Percentiles rank a stretch among this genome's conserved stretches.
Evolutionary conservation across 2,797 vertebrate genomes (phyloP).

Genomic region (Sphaeramia orbicularis): DNA sequence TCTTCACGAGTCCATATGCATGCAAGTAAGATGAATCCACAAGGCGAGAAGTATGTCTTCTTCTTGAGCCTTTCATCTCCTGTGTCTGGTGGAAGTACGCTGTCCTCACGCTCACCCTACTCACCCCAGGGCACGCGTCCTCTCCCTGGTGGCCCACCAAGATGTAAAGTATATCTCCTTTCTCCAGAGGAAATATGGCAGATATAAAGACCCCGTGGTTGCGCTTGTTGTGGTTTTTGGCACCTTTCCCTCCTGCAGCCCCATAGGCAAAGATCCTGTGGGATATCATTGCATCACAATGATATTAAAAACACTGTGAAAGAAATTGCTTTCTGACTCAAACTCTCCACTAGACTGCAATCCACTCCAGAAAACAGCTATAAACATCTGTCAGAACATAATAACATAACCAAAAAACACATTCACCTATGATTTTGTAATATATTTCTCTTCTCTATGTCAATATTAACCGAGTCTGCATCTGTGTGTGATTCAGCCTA

Average conservation of each 20-base stretch:
- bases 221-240: slow-evolving; percentile 92
- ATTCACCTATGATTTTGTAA: slow-evolving; percentile 9
- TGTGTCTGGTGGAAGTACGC: neutral
- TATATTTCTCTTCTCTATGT: slow-evolving; percentile 2
- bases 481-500: slow-evolving; percentile 1
- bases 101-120: slow-evolving; percentile 32
- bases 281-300: slow-evolving; percentile 52
- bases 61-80: slow-evolving; percentile 12
- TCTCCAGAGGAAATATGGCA: slow-evolving; percentile 89
- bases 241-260: slow-evolving; percentile 92
- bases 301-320: slow-evolving; percentile 19
- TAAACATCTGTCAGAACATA: neutral
- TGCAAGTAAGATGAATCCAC: neutral
- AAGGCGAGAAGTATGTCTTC: neutral
- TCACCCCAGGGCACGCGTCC: slow-evolving; percentile 93
- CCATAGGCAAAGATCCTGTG: slow-evolving; percentile 93
- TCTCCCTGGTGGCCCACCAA: slow-evolving; percentile 93
- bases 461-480: slow-evolving; percentile 4
- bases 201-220: slow-evolving; percentile 92
- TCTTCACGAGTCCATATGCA: neutral
- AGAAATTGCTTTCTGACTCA: slow-evolving; percentile 26
- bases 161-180: slow-evolving; percentile 90
- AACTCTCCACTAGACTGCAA: slow-evolving; percentile 1
- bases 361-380: slow-evolving; percentile 2
- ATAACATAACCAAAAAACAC: neutral